Evolutionary conservation across 2,113 vertebrate species (phyloP), one percentile per base, ranked within the genome.

Genomic region (Xiphophorus hellerii): DNA sequence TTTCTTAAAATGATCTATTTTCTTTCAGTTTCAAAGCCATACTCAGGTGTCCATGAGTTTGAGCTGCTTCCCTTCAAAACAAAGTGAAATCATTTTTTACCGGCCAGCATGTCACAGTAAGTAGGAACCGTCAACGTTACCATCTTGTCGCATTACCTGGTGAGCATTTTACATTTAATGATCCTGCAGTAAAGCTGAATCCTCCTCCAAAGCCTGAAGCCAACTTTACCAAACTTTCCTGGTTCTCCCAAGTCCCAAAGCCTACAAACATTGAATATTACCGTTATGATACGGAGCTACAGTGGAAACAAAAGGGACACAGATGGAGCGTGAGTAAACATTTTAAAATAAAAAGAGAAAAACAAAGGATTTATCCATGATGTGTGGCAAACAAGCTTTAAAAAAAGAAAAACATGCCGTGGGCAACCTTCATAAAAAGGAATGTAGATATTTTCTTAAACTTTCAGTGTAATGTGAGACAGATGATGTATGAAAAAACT

Each of bases 131-230:
- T 27, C 7, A 28, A 12, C 25, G 28, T n/a, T 5, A 6, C 0
- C 33, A 11, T 15, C 5, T 13, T 2, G 30, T n/a, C 10, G 8
- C 51, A n/a, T 58, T 3, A 58, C 51, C 51, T 58, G 25, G 51
- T n/a, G 51, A 58, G 7, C 51, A n/a, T 25, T 7, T 58, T 2
- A 28, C 37, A 44, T 0, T 54, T 0, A 62, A 29, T 80, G 3
- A 20, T 73, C 4, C 63, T 87, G 10, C 77, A 93, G 92, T 91
- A 42, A 93, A 89, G 58, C 22, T 89, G 67, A 29, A 71, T n/a
- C 81, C 79, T 20, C 86, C 89, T 0, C 31, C 5, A 12, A 62
- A 65, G 42, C 90, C 84, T 0, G 0, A 1, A 0, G 8, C 90
- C 74, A 70, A 87, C 80, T 5, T 1, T 0, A 87, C 78, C 62